Percentiles rank a stretch among this genome's conserved stretches.
Conservation (phyloP, 1,140 invertebrate genomes). For the Zaprionus lachaisei region DNA sequence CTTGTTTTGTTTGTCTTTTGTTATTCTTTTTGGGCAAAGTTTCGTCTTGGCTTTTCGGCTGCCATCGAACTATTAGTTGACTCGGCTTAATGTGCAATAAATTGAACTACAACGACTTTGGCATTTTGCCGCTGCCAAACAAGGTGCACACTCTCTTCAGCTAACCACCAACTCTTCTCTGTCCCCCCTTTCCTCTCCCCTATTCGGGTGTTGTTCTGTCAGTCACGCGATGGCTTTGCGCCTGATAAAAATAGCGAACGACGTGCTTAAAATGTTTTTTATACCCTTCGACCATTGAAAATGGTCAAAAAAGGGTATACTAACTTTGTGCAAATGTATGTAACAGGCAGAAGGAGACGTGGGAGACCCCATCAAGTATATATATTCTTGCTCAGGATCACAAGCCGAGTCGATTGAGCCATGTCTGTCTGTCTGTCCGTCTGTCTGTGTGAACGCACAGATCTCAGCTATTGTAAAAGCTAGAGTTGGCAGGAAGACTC, state of each 20-base stretch:
- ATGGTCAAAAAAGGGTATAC: too few species aligned
- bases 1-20: slow-evolving; percentile 39
- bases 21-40: slow-evolving; percentile 46
- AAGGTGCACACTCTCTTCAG: slow-evolving; percentile 4
- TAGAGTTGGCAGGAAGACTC: too few species aligned
- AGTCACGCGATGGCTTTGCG: slow-evolving; percentile 67
- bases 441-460: too few species aligned
- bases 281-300: too few species aligned
- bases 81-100: slow-evolving; percentile 73
- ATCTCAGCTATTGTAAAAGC: too few species aligned
- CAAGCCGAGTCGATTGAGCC: too few species aligned
- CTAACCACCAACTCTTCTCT: neutral
- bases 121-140: slow-evolving; percentile 34
- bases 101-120: slow-evolving; percentile 61
- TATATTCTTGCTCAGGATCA: too few species aligned
- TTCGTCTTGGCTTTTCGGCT: slow-evolving; percentile 59
- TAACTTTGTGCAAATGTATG: too few species aligned
- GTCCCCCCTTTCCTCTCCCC: neutral
- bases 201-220: neutral
- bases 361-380: too few species aligned
- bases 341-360: too few species aligned
- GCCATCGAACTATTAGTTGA: slow-evolving; percentile 72
- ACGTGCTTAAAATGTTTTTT: slow-evolving; percentile 69
- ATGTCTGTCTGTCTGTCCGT: too few species aligned
- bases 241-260: slow-evolving; percentile 65